Evolutionary conservation across 1,140 invertebrate species (phyloP), one percentile per base, ranked within the genome.

Genomic region (Camponotus pennsylvanicus): DNA sequence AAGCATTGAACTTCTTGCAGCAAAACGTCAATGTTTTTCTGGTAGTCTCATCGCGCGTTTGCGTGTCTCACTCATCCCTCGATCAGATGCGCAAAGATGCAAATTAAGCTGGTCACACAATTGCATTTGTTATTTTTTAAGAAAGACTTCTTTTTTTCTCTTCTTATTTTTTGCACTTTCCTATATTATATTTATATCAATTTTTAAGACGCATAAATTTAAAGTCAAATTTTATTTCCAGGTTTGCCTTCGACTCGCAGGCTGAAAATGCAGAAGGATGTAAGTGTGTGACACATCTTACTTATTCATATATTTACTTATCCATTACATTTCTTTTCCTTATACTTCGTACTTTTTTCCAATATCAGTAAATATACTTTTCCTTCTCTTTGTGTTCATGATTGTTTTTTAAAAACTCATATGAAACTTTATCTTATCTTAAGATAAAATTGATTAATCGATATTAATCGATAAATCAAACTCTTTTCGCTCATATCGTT

Each of bases 1-100:
- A 83, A 83, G 79, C 67, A 75, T 83, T 61, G 79, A 75, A 75
- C 79, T 83, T 83, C 69, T 83, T 55, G 69, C 55, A 45, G 40
- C 32, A n/a, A 59, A 82, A 83, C 40, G 9, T 73, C 79, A 32
- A 75, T 83, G 37, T 83, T 75, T 75, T 45, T 42, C 63, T 63
- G 15, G 21, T 63, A 77, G 40, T 18, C 11, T 78, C 61, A 15
- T 40, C 4, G 2, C 4, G 2, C 13, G 37, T 34, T 37, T 27
- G 61, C 42, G 13, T 73, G 67, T 55, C 57, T 37, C 9, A 42
- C 18, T 37, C 63, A 52, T 5, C 37, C 3, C 21, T 55, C 34
- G 52, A 71, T 57, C 13, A 11, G 15, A 80, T 52, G 21, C 66
- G 37, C 66, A 8, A 42, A 79, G 40, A 69, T 66, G 40, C 18